Evolutionary conservation across 2,797 vertebrate genomes (phyloP), one percentile per base, ranked within the genome.

Genomic region (Threskiornis aethiopicus): DNA sequence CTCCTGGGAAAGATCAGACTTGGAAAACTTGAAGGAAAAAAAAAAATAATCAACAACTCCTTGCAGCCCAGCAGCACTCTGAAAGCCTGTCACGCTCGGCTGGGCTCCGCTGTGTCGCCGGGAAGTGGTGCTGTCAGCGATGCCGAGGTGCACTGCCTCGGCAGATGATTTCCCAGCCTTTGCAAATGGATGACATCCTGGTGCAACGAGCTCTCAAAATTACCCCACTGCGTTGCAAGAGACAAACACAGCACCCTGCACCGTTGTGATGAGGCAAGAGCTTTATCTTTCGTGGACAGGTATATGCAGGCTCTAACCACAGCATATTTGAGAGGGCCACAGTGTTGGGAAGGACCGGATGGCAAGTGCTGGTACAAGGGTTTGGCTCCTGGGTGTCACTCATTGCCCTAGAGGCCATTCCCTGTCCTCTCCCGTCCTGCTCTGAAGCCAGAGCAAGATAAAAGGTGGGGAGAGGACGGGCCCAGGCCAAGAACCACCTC

Each of bases 101-200:
- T 77, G 81, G 81, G 76, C 79, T 67, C 55, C 10, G 66, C 58
- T 4, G 1, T 22, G 54, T 14, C 31, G 1, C 37, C 0, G 39
- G 73, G 69, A 29, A 20, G 26, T 0, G 15, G 70, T 9, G 59
- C 49, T 75, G 17, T 41, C 47, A 72, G 62, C 1, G 1, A 55
- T 28, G 71, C 67, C 0, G 1, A 46, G 61, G 25, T 2, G 1
- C 1, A 0, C 61, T 52, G 47, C 31, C 29, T 37, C 8, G 0
- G 37, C 83, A 57, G 54, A 26, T 24, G 49, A 61, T 81, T 72
- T n/a, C 88, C 62, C 66, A 76, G 67, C 55, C 39, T 61, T 47
- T 64, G 58, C 46, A 81, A 65, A 62, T 1, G 16, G 66, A 15
- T 2, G 3, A 35, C 19, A 28, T 39, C 35, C 35, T 47, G 73